These are phyloP conservation scores for Scolanthus callimorphus DNA, from an alignment of 92 coral and sea anemone genomes.

Conservation along the genomic window DNA sequence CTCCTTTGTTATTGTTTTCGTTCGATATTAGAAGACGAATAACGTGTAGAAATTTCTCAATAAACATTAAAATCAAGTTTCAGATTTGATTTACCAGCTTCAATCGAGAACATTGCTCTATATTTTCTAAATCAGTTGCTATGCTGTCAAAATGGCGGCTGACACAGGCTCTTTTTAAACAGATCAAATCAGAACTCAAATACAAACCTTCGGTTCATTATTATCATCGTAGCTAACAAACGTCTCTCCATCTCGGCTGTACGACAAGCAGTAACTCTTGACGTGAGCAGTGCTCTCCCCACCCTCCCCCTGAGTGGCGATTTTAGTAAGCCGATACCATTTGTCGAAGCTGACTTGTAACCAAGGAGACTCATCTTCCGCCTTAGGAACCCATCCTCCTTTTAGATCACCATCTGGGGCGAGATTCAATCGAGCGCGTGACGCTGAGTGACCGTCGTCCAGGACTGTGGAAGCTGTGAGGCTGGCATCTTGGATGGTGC, in stretches of 20 bases:
- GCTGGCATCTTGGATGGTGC: conserved; percentile 54
- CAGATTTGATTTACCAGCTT: no score
- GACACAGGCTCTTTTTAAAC: no score
- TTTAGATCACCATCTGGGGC: conserved; percentile 63
- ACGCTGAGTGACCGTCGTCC: conserved; percentile 61
- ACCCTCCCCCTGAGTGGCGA: conserved; percentile 67
- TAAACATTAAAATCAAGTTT: no score
- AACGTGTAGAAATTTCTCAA: no score
- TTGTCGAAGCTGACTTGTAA: conserved; percentile 74
- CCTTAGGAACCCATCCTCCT: conserved; percentile 78
- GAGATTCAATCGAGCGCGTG: conserved; percentile 64
- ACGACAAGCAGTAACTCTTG: conserved; percentile 50
- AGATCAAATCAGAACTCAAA: no score
- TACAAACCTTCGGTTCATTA: conserved; percentile 33
- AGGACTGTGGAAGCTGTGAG: conserved; percentile 72
- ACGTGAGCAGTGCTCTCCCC: conserved; percentile 64
- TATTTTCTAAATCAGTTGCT: no score
- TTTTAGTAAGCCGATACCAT: conserved; percentile 35
- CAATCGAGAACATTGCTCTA: no score
- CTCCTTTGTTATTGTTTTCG: no score
- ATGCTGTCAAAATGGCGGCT: no score
- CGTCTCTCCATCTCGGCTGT: conserved; percentile 61
- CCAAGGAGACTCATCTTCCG: conserved; percentile 77
- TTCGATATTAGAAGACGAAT: no score
- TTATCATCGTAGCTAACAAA: conserved; percentile 56